These are phyloP conservation scores for Laticauda colubrina DNA, from an alignment of 2,113 vertebrate genomes.

Conservation along the genomic window DNA sequence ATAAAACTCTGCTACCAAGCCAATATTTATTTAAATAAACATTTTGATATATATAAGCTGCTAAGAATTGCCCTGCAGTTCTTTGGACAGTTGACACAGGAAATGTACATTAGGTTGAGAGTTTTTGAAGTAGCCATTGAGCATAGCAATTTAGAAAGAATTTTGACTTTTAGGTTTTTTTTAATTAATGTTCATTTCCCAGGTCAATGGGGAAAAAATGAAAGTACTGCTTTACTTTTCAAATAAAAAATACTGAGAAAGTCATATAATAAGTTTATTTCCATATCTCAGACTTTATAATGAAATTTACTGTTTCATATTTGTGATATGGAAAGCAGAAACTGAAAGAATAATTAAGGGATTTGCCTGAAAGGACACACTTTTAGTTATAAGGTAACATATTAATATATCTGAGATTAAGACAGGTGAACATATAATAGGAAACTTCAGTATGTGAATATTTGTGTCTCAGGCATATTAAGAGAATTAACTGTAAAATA, in stretches of 20 bases:
- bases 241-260: background rate
- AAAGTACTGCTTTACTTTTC: background rate
- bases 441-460: background rate
- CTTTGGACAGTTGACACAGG: background rate
- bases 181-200: background rate
- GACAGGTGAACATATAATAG: background rate
- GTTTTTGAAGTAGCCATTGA: background rate
- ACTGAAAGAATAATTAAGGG: background rate
- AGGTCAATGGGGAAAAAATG: background rate
- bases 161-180: background rate
- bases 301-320: background rate
- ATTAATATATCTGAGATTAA: background rate
- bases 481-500: background rate
- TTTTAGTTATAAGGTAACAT: background rate
- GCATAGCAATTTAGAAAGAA: background rate
- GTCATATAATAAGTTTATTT: background rate
- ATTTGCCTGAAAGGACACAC: background rate
- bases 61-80: background rate
- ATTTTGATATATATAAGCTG: background rate
- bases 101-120: background rate
- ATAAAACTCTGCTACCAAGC: background rate
- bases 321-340: background rate
- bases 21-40: background rate
- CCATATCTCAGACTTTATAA: background rate
- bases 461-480: background rate